A percentile compares a stretch with the other conserved stretches of the same genome.
Conservation (phyloP, 2,888 invertebrate species). For the Orthosia gracilis region DNA sequence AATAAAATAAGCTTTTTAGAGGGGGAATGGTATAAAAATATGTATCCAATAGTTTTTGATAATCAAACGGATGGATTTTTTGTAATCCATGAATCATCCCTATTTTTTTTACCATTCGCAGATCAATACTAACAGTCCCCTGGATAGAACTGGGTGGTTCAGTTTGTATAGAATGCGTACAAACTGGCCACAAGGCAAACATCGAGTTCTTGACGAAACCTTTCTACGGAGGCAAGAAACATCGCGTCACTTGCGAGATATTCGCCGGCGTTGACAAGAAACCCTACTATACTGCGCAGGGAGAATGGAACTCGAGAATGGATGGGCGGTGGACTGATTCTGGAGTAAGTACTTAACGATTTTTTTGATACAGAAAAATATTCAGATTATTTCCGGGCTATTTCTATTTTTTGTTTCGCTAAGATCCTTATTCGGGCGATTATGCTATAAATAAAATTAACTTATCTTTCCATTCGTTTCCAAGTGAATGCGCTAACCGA, state of each 20-base stretch:
- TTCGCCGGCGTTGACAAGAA: constrained; percentile 96
- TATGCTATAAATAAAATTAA: too few relatives aligned
- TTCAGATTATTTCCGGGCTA: too few relatives aligned
- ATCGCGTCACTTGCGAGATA: constrained; percentile 96
- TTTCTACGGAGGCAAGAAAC: constrained; percentile 99
- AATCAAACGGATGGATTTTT: too few relatives aligned
- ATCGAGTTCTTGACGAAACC: constrained; percentile 99
- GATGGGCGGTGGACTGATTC: constrained; percentile 96
- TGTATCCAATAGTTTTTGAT: too few relatives aligned
- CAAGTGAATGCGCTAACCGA: too few relatives aligned
- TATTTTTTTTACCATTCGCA: constrained; percentile 73
- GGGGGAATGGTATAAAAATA: too few relatives aligned
- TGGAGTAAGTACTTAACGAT: constrained; percentile 85
- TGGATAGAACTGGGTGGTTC: constrained; percentile 99
- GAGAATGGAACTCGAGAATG: constrained; percentile 99
- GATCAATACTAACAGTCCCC: constrained; percentile 99
- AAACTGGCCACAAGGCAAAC: constrained; percentile 98
- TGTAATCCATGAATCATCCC: too few relatives aligned
- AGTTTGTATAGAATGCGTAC: constrained; percentile 96
- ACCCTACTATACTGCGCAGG: constrained; percentile 96
- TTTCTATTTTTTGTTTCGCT: too few relatives aligned
- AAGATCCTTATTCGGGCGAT: too few relatives aligned
- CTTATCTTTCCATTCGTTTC: too few relatives aligned
- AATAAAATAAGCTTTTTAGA: too few relatives aligned
- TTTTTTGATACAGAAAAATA: too few relatives aligned